Base-by-base conservation (phyloP, 2,113 vertebrate species). In the Harpagus bidentatus region DNA sequence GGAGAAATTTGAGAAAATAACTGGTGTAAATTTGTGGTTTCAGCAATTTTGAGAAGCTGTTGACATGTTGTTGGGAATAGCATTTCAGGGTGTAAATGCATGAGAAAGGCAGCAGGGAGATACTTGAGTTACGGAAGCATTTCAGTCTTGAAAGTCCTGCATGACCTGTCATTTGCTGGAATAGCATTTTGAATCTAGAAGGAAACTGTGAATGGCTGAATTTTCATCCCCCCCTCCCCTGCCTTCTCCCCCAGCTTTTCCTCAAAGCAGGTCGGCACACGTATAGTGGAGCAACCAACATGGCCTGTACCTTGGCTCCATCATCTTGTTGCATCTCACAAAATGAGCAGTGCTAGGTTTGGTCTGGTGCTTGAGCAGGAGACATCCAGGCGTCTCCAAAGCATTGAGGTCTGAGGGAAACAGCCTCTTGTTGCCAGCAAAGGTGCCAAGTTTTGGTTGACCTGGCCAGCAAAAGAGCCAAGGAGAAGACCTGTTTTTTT, bases 401-500 rank as follows among this genome's bases (percentile, higher is more conserved):
- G 13, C 13, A 2, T 1, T 14, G 62, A 16, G 13, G 16, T 61
- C 6, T 25, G 19, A 16, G 26, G n/a, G 19, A 11, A 67, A 52
- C 28, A 34, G 45, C 42, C 9, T 66, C 1, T 0, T 4, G 43
- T 29, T 93, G 43, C 32, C 47, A 78, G 45, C 13, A 31, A 25
- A 72, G 8, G 6, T 8, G 55, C 4, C 36, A 38, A 11, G 10
- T 7, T 50, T 34, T 43, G 47, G 7, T 52, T 56, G 56, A 59
- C 4, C 13, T 67, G 34, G 10, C 42, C 62, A 50, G 32, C 11
- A 45, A 10, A 69, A 17, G 11, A 82, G 36, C 25, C 11, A 16
- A 1, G 1, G 29, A 43, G 43, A 53, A 40, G 34, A 34, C 16
- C 9, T 14, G 34, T 0, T 6, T 52, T 52, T 18, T 26, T n/a